Percentiles rank a stretch among this genome's conserved stretches.
Evolutionary conservation across 2,797 vertebrate species (phyloP).

Genomic region (Xyrichtys novacula): DNA sequence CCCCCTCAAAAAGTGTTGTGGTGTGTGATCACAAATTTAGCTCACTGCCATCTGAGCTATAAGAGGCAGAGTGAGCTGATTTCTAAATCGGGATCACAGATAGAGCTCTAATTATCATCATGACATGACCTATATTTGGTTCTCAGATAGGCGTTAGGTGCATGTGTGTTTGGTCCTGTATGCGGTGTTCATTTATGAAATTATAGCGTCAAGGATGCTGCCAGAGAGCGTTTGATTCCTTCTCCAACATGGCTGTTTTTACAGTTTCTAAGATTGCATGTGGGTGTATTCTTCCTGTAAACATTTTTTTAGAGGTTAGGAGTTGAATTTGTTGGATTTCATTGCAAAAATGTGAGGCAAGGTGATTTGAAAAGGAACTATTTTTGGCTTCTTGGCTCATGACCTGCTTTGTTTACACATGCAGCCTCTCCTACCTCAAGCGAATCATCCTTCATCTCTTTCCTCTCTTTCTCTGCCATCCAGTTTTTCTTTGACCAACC

Average conservation of each 20-base stretch:
- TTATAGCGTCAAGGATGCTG: constrained; percentile 12
- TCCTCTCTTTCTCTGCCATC: neutral
- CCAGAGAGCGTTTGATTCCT: neutral
- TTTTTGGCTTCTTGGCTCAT: neutral
- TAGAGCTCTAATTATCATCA: constrained; percentile 65
- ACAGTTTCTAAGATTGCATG: neutral
- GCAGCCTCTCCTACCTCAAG: neutral
- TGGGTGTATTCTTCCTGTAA: too few species aligned
- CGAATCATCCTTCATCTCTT: neutral
- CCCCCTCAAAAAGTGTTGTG: neutral
- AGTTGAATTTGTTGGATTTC: neutral
- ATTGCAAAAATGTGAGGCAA: neutral
- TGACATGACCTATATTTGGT: constrained; percentile 60
- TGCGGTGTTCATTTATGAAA: constrained; percentile 19
- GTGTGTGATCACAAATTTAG: neutral
- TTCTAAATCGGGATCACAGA: constrained; percentile 51
- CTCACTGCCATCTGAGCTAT: constrained; percentile 9
- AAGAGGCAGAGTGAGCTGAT: constrained; percentile 11
- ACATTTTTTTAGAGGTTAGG: neutral
- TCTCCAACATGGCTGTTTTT: neutral
- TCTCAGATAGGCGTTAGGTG: constrained; percentile 31
- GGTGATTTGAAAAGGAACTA: neutral
- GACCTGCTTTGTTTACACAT: neutral
- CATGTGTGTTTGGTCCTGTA: neutral
- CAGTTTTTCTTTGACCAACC: neutral